These are phyloP conservation scores for Orthonyx spaldingii DNA, from an alignment of 2,113 vertebrate genomes.

Conservation along the genomic window DNA sequence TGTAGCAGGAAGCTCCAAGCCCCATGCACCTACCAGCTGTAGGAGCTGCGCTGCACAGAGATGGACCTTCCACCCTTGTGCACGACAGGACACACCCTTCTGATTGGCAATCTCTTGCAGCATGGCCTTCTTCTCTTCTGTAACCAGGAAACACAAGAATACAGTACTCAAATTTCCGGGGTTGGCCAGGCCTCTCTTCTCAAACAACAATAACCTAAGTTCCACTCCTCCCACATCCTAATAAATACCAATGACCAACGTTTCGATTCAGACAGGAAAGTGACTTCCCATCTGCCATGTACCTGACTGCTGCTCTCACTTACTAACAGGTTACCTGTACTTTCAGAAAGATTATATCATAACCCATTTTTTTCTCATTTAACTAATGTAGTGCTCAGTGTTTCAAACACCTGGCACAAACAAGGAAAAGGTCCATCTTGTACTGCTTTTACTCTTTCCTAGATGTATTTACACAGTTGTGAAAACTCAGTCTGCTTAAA, in stretches of 20 bases:
- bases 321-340: not conserved
- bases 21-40: constrained; percentile 84
- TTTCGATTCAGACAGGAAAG: not conserved
- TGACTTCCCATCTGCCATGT: not conserved
- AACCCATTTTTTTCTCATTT: not conserved
- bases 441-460: not conserved
- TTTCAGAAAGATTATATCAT: not conserved
- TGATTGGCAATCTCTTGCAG: constrained; percentile 96
- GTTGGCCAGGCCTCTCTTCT: not conserved
- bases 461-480: not conserved
- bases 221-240: not conserved
- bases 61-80: constrained; percentile 98
- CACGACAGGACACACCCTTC: constrained; percentile 93
- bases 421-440: not conserved
- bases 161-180: not conserved
- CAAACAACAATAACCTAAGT: not conserved
- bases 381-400: not conserved
- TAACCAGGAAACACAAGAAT: not conserved
- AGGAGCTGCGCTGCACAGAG: constrained; percentile 94
- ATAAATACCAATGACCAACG: fast-evolving
- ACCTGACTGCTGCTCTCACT: not conserved
- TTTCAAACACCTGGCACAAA: not conserved
- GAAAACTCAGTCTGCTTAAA: not conserved
- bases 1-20: not conserved
- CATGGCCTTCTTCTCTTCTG: constrained; percentile 96